These are phyloP conservation scores for Onthophagus taurus DNA, from an alignment of 1,140 invertebrate genomes.

Conservation along the genomic window DNA sequence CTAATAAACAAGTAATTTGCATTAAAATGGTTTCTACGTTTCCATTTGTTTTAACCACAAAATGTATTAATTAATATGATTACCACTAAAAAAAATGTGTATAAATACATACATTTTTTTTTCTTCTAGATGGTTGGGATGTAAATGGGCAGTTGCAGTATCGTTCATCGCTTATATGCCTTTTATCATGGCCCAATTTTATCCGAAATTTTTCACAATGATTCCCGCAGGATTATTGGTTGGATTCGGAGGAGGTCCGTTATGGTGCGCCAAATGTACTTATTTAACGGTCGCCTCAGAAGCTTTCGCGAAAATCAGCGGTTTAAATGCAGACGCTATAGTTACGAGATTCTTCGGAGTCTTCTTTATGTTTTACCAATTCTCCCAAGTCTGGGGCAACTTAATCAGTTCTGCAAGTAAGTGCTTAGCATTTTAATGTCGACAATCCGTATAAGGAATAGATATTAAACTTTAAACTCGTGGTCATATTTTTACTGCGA, in stretches of 20 bases:
- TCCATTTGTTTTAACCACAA: background rate
- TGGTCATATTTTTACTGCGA: too few relatives aligned
- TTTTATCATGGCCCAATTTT: conserved; percentile 80
- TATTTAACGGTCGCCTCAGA: conserved; percentile 75
- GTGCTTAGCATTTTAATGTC: conserved; percentile 11
- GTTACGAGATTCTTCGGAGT: conserved; percentile 81
- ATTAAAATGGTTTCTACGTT: background rate
- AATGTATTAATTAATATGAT: too few relatives aligned
- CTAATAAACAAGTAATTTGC: background rate
- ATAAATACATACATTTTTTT: too few relatives aligned
- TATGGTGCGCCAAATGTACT: conserved; percentile 86
- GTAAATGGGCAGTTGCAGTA: conserved; percentile 78
- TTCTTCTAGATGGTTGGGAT: conserved; percentile 61
- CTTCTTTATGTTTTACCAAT: conserved; percentile 91
- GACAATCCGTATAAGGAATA: background rate
- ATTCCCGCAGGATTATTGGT: conserved; percentile 76
- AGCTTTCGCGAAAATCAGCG: conserved; percentile 56
- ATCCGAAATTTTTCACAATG: conserved; percentile 71
- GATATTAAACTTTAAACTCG: too few relatives aligned
- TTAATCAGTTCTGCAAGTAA: conserved; percentile 76
- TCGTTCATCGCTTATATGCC: conserved; percentile 79
- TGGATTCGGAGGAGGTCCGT: conserved; percentile 76
- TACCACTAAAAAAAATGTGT: too few relatives aligned
- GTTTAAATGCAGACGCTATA: conserved; percentile 55
- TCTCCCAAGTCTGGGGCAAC: conserved; percentile 88